Percentiles rank a stretch among this genome's conserved stretches.
Evolutionary conservation across 1,140 invertebrate species (phyloP).

Genomic region (Nylanderia fulva): DNA sequence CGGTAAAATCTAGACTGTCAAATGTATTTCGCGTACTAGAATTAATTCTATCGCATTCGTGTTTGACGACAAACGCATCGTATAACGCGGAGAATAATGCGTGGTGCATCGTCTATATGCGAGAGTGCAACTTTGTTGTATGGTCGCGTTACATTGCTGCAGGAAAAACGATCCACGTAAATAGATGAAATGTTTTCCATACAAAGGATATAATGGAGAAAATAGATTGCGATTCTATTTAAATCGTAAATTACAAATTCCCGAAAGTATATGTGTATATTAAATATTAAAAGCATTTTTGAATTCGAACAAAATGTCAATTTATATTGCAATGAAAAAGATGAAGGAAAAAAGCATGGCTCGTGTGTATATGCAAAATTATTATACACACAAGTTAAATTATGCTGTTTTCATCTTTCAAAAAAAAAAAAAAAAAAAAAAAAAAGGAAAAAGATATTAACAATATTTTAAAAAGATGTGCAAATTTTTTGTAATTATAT

Average conservation of each 20-base stretch:
- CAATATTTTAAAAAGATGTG: neutral
- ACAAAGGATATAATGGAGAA: conserved; percentile 2
- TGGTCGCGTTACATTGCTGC: neutral
- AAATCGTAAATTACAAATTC: conserved; percentile 18
- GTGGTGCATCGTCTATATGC: conserved; percentile 31
- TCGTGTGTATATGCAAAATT: neutral
- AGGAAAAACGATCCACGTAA: conserved; percentile 44
- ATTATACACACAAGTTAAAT: neutral
- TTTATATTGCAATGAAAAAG: neutral
- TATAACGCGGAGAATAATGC: conserved; percentile 56
- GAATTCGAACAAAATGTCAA: neutral
- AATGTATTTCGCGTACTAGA: conserved; percentile 39
- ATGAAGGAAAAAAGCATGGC: neutral
- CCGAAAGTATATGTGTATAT: neutral
- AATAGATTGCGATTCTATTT: conserved; percentile 12
- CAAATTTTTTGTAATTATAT: neutral
- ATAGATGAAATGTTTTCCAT: neutral
- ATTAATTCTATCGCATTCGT: conserved; percentile 40
- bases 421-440: too few species aligned
- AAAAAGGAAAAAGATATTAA: neutral
- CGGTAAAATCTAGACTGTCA: conserved; percentile 50
- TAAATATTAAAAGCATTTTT: neutral
- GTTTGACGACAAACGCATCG: conserved; percentile 15
- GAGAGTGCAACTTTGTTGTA: conserved; percentile 47
- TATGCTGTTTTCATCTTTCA: neutral